Conservation (phyloP, 2,888 invertebrate genomes). For the Tenthredo mesomela region DNA sequence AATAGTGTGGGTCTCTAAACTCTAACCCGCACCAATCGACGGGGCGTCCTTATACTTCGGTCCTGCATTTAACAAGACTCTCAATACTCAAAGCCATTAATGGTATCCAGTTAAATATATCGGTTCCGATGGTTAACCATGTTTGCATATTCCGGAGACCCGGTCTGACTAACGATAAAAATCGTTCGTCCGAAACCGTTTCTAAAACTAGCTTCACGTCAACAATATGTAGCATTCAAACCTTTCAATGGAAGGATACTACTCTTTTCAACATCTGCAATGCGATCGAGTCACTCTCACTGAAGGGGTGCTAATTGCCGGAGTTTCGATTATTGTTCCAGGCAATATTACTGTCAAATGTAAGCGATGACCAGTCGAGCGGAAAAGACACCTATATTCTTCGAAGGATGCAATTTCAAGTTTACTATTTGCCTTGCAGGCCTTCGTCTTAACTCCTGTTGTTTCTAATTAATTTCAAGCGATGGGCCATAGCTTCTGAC, state of each 20-base stretch:
- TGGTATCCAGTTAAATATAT: slow-evolving; percentile 39
- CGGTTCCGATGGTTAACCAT: slow-evolving; percentile 48
- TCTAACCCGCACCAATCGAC: slow-evolving; percentile 21
- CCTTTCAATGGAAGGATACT: background rate
- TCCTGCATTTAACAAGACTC: slow-evolving; percentile 14
- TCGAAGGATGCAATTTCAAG: slow-evolving; percentile 2
- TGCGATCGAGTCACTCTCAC: background rate
- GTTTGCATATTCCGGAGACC: slow-evolving; percentile 44
- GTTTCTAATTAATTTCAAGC: slow-evolving; percentile 41
- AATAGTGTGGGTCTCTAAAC: background rate
- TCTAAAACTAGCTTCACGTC: background rate
- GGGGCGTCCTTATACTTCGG: slow-evolving; percentile 35
- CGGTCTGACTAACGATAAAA: slow-evolving; percentile 32
- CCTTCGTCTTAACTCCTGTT: background rate
- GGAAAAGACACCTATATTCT: background rate
- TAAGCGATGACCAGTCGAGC: background rate
- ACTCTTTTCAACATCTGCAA: slow-evolving; percentile 19
- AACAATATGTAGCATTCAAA: background rate
- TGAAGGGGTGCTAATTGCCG: slow-evolving; percentile 9
- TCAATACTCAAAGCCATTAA: slow-evolving; percentile 37
- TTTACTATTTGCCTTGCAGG: background rate
- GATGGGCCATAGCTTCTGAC: background rate
- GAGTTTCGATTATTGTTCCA: background rate
- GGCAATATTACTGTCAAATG: background rate
- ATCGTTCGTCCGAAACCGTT: slow-evolving; percentile 41